A percentile compares a stretch with the other conserved stretches of the same genome.
These are phyloP conservation scores for Sesia apiformis DNA, from an alignment of 2,888 invertebrate species.

Conservation along the genomic window DNA sequence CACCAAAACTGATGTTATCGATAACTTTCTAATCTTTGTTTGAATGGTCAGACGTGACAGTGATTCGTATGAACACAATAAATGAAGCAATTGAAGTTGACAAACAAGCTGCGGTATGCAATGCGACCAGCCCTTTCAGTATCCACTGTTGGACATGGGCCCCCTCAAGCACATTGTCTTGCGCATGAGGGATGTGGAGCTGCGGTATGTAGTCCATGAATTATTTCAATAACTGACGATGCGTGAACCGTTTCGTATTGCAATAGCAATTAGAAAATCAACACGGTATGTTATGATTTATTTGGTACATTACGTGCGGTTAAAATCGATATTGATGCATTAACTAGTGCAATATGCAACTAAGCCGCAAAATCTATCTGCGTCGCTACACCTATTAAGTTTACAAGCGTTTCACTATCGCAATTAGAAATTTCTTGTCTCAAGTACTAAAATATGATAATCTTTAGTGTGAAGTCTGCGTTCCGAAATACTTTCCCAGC, in stretches of 20 bases:
- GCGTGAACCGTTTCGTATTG: conserved; percentile 25
- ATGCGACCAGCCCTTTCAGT: neutral
- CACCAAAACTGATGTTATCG: conserved; percentile 13
- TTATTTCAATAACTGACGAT: conserved; percentile 31
- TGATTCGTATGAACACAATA: conserved; percentile 16
- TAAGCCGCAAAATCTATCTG: too few species aligned
- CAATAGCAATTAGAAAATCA: conserved; percentile 32
- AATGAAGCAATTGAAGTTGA: conserved; percentile 16
- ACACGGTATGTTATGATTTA: conserved; percentile 10
- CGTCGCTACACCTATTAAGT: too few species aligned
- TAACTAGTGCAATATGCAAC: too few species aligned
- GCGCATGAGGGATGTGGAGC: too few species aligned
- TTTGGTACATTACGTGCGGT: conserved; percentile 21
- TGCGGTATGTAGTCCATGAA: neutral
- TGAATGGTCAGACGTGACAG: conserved; percentile 37
- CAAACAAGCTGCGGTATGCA: conserved; percentile 14
- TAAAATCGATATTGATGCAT: neutral
- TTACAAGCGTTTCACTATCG: too few species aligned
- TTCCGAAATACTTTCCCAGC: conserved; percentile 68
- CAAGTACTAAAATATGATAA: conserved; percentile 59
- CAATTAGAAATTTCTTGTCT: conserved; percentile 52
- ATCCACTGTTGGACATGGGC: too few species aligned
- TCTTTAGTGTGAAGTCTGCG: conserved; percentile 53
- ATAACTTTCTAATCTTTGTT: conserved; percentile 57
- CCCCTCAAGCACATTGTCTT: too few species aligned